Evolutionary conservation across 2,113 vertebrate species (phyloP).

Genomic region (Gambusia holbrooki): DNA sequence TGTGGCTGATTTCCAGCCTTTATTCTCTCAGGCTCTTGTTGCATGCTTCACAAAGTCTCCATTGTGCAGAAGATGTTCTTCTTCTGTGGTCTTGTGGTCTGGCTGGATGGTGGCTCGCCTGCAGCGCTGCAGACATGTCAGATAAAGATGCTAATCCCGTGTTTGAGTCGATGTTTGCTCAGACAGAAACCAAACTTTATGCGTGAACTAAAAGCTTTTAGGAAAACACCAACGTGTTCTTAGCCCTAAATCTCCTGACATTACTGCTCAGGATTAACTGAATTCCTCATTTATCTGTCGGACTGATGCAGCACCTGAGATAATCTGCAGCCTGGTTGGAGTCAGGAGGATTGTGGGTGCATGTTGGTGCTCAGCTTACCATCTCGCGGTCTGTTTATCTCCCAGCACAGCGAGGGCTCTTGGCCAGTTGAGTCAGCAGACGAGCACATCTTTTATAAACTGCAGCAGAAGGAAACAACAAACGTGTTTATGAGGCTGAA

Average conservation of each 20-base stretch:
- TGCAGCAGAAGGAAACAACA: constrained; percentile 59
- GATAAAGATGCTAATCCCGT: constrained; percentile 4
- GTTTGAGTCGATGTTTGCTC: not conserved
- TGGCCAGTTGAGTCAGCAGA: constrained; percentile 91
- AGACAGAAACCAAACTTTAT: constrained; percentile 4
- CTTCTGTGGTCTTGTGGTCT: constrained; percentile 31
- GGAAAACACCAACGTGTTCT: not conserved
- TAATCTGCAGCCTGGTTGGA: not conserved
- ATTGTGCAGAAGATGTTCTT: constrained; percentile 23
- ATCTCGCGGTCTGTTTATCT: constrained; percentile 69
- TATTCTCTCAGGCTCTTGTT: not conserved
- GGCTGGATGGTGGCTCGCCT: constrained; percentile 4
- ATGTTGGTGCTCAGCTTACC: constrained; percentile 47
- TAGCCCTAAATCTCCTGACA: not conserved
- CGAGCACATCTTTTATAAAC: constrained; percentile 94
- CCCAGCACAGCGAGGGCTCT: constrained; percentile 88
- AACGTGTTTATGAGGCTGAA: not conserved
- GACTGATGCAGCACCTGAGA: not conserved
- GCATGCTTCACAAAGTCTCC: constrained; percentile 1
- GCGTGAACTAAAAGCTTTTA: not conserved
- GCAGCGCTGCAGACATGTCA: constrained; percentile 16
- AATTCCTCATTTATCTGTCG: not conserved
- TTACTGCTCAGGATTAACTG: not conserved
- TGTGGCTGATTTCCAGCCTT: not conserved
- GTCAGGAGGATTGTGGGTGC: not conserved